phyloP scores from a whole-genome alignment of 2,797 vertebrate species.

The Capromys pilorides region DNA sequence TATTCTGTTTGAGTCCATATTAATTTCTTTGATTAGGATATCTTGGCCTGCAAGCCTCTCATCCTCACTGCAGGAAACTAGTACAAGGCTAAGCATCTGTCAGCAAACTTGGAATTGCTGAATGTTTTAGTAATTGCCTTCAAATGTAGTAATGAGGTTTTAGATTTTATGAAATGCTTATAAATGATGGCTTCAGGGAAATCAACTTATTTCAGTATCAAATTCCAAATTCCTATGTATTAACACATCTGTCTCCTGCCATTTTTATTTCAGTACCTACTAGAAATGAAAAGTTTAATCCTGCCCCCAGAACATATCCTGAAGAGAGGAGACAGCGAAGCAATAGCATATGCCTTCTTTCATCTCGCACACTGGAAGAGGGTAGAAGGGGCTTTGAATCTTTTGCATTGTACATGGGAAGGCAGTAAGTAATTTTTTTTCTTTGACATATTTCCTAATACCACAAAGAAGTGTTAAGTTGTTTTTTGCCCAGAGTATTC shows the following conservation, averaged over 20 bases:
- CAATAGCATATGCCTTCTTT: conserved; percentile 98
- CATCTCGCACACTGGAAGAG: conserved; percentile 99
- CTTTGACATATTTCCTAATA: conserved; percentile 72
- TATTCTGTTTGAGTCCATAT: conserved; percentile 57
- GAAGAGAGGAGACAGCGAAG: conserved; percentile 98
- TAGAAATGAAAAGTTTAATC: conserved; percentile 99
- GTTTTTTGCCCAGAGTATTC: conserved; percentile 57
- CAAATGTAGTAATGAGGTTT: conserved; percentile 68
- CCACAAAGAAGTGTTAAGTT: conserved; percentile 52
- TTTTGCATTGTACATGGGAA: conserved; percentile 99
- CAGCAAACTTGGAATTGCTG: conserved; percentile 62
- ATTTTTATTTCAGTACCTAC: conserved; percentile 92
- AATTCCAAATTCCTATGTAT: conserved; percentile 68
- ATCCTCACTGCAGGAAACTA: conserved; percentile 59
- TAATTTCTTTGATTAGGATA: conserved; percentile 59
- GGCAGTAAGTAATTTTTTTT: conserved; percentile 94
- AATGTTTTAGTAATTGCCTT: conserved; percentile 69
- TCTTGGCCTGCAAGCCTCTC: conserved; percentile 66
- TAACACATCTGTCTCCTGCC: conserved; percentile 74
- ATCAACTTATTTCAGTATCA: conserved; percentile 40
- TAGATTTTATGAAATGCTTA: conserved; percentile 72
- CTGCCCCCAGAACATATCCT: conserved; percentile 98
- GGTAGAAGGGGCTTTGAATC: conserved; percentile 97
- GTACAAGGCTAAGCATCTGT: conserved; percentile 68
- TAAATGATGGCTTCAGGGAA: conserved; percentile 68